Evolutionary conservation across 2,888 invertebrate species (phyloP).

Genomic region (Meandrusa payeni): DNA sequence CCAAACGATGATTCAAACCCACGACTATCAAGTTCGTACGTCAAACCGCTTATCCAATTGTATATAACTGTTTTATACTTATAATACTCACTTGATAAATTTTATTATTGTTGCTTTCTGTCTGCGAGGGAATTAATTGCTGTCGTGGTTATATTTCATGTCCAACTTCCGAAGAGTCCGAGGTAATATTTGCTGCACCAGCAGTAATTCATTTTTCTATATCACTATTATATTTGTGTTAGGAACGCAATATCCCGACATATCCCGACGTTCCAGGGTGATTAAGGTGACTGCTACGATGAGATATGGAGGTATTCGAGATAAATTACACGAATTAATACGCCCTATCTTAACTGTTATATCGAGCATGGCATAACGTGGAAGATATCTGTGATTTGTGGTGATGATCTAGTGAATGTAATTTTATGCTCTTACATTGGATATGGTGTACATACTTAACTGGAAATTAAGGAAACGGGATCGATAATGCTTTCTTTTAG

Average conservation of each 20-base stretch:
- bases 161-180: not conserved
- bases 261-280: slow-evolving; percentile 20
- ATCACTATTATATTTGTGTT: slow-evolving; percentile 14
- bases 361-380: slow-evolving; percentile 1
- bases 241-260: slow-evolving; percentile 12
- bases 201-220: slow-evolving; percentile 14
- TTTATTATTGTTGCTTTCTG: too few relatives aligned
- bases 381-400: slow-evolving; percentile 16
- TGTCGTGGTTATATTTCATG: not conserved
- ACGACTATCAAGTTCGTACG: too few relatives aligned
- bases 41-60: too few relatives aligned
- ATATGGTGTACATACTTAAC: too few relatives aligned
- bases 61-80: too few relatives aligned
- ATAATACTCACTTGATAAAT: too few relatives aligned
- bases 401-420: slow-evolving; percentile 7
- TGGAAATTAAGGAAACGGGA: too few relatives aligned
- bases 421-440: too few relatives aligned
- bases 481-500: too few relatives aligned
- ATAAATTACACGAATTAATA: slow-evolving; percentile 29
- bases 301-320: slow-evolving; percentile 24
- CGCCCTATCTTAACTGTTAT: slow-evolving; percentile 24
- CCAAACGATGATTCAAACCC: too few relatives aligned
- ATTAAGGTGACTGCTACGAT: slow-evolving; percentile 24
- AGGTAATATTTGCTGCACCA: not conserved
- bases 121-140: too few relatives aligned